Percentiles rank a stretch among this genome's conserved stretches.
phyloP scores from a whole-genome alignment of 2,797 vertebrate species.

The Micromesistius poutassou region DNA sequence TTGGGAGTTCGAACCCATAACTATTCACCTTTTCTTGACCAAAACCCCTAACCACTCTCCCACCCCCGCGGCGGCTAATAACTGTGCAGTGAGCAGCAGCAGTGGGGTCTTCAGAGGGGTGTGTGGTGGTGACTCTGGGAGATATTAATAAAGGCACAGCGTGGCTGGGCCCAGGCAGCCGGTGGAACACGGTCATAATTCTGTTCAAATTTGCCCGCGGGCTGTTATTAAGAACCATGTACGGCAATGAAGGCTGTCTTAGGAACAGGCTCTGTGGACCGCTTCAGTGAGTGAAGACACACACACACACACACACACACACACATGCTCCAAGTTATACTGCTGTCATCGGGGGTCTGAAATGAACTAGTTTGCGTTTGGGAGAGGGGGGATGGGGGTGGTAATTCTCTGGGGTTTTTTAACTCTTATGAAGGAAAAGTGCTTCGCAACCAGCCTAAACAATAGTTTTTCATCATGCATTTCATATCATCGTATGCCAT shows the following conservation, averaged over 20 bases:
- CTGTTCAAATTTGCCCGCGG: slow-evolving; percentile 4
- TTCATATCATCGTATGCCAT: neutral
- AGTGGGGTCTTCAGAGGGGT: neutral
- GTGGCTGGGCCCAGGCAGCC: neutral
- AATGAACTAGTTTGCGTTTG: neutral
- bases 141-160: neutral
- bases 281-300: neutral
- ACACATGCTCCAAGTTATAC: neutral
- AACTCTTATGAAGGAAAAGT: neutral
- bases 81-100: neutral
- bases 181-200: neutral
- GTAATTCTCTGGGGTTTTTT: neutral
- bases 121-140: neutral
- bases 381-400: neutral
- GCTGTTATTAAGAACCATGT: slow-evolving; percentile 11
- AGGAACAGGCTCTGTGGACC: neutral
- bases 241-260: neutral
- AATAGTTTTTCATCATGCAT: neutral
- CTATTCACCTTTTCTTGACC: no score
- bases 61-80: no score
- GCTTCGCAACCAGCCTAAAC: neutral
- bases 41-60: no score
- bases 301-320: neutral
- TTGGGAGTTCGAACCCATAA: no score
- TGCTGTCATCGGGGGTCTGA: neutral